phyloP scores from a whole-genome alignment of 1,140 invertebrate genomes.

The Thaumatotibia leucotreta region DNA sequence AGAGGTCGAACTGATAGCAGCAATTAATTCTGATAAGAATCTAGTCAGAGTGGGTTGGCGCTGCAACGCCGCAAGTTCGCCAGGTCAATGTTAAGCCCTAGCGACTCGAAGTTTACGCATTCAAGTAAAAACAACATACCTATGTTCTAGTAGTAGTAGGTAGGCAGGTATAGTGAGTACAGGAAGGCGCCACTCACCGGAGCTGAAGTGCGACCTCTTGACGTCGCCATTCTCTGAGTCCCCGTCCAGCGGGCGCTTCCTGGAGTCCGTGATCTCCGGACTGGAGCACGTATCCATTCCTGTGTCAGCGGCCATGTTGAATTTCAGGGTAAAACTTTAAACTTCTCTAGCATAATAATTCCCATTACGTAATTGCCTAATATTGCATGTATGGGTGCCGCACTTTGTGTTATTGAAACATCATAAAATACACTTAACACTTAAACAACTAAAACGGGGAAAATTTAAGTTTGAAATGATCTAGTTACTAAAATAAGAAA shows the following conservation, averaged over 20 bases:
- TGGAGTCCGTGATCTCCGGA: slow-evolving; percentile 87
- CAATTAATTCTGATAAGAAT: slow-evolving; percentile 66
- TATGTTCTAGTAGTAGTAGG: slow-evolving; percentile 17
- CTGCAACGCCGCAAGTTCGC: slow-evolving; percentile 39
- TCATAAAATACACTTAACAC: slow-evolving; percentile 67
- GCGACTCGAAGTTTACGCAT: slow-evolving; percentile 58
- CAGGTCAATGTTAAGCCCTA: slow-evolving; percentile 69
- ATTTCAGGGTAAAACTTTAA: slow-evolving; percentile 75
- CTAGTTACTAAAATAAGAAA: slow-evolving; percentile 68
- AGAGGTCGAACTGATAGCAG: slow-evolving; percentile 69
- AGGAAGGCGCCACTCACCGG: slow-evolving; percentile 79
- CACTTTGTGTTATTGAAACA: slow-evolving; percentile 65
- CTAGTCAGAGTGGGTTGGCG: slow-evolving; percentile 46
- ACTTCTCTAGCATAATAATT: slow-evolving; percentile 75
- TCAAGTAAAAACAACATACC: slow-evolving; percentile 44
- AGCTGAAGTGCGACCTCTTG: slow-evolving; percentile 92
- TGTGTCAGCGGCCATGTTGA: slow-evolving; percentile 87
- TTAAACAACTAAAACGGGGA: slow-evolving; percentile 63
- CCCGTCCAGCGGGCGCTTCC: slow-evolving; percentile 91
- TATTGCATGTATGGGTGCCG: slow-evolving; percentile 60
- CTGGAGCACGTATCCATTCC: slow-evolving; percentile 89
- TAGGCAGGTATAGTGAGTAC: slow-evolving; percentile 27
- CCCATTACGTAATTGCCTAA: slow-evolving; percentile 73
- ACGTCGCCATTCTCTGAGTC: slow-evolving; percentile 91
- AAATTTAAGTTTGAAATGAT: slow-evolving; percentile 56